Conservation (phyloP, 2,888 invertebrate species). For the Scaptomyza tumidula region DNA sequence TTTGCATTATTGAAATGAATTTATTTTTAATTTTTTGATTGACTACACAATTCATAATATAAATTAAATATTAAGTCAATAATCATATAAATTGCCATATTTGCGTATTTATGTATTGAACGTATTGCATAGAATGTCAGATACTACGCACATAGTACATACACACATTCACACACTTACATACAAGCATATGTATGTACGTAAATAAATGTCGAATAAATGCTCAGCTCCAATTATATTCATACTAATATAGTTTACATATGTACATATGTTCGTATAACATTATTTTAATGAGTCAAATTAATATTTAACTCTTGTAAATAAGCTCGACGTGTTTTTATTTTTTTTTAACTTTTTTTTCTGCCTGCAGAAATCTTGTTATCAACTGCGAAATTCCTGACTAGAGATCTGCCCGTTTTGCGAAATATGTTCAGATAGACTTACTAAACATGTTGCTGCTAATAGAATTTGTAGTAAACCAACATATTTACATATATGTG, state of each 20-base stretch:
- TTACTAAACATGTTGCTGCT: slow-evolving; percentile 6
- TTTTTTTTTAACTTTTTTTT: neutral
- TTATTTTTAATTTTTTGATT: neutral
- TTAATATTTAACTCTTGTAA: neutral
- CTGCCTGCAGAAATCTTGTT: slow-evolving; percentile 6
- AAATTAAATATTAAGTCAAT: neutral
- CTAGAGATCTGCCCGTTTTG: neutral
- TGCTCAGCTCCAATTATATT: slow-evolving; percentile 4
- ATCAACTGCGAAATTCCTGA: slow-evolving; percentile 14
- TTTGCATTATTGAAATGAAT: neutral
- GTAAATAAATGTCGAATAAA: slow-evolving; percentile 10
- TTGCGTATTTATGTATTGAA: slow-evolving; percentile 15
- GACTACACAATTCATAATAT: neutral
- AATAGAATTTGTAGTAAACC: slow-evolving; percentile 3
- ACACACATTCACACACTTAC: slow-evolving; percentile 1
- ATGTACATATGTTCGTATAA: slow-evolving; percentile 4
- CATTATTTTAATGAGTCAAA: neutral
- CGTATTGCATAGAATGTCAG: slow-evolving; percentile 12
- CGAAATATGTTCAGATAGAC: neutral
- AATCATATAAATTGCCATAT: slow-evolving; percentile 2
- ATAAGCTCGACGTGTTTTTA: neutral
- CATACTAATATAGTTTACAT: neutral
- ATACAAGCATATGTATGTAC: slow-evolving; percentile 2
- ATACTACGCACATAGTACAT: slow-evolving; percentile 6
- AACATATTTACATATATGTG: slow-evolving; percentile 13